phyloP scores from a whole-genome alignment of 2,797 vertebrate species.

The Alosa sapidissima region DNA sequence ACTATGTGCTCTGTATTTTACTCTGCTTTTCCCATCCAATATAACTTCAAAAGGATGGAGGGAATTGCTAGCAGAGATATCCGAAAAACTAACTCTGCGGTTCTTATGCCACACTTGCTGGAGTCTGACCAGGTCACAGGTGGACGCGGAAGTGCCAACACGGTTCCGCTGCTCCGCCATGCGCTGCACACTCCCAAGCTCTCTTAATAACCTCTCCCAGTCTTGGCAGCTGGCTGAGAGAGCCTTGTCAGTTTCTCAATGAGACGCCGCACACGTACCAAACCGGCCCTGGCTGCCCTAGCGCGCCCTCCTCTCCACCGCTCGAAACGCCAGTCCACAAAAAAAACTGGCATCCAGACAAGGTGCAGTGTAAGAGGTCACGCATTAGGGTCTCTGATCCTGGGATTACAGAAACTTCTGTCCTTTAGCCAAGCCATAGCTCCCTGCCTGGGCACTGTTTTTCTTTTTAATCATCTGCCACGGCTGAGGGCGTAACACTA shows the following conservation, averaged over 20 bases:
- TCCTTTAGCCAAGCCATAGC: conserved; percentile 45
- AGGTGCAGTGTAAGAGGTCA: conserved; percentile 37
- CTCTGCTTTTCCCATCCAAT: neutral
- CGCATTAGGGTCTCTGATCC: conserved; percentile 47
- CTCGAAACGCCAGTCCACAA: conserved; percentile 52
- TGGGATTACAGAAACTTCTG: conserved; percentile 49
- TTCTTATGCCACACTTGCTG: neutral
- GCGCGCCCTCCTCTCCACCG: conserved; percentile 47
- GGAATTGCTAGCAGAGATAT: neutral
- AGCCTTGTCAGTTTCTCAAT: conserved; percentile 33
- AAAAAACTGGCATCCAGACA: conserved; percentile 46
- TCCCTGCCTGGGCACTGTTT: neutral
- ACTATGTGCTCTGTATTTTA: neutral
- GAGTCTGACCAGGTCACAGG: conserved; percentile 6
- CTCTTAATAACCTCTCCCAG: conserved; percentile 24
- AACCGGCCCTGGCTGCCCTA: conserved; percentile 31
- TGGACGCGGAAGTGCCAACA: neutral
- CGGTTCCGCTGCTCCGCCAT: neutral
- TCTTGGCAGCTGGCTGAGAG: conserved; percentile 16
- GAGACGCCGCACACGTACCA: conserved; percentile 26
- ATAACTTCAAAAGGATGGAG: neutral
- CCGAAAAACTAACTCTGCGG: neutral
- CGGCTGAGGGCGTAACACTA: neutral
- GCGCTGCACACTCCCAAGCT: neutral
- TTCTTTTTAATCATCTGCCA: conserved; percentile 5